Evolutionary conservation across 2,113 vertebrate genomes (phyloP).

Genomic region (Alaudala cheleensis): DNA sequence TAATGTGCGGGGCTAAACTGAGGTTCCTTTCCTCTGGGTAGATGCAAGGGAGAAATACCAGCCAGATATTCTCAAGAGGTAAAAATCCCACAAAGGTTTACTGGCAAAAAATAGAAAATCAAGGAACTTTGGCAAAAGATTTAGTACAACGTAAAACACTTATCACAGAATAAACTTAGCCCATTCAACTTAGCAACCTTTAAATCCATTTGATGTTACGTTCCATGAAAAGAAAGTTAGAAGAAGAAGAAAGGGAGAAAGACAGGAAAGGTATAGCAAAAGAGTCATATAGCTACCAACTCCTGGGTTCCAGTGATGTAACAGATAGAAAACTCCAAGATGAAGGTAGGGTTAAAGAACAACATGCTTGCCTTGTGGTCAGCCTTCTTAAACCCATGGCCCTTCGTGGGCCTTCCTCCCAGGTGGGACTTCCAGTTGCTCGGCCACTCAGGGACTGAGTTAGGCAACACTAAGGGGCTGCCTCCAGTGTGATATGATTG

Average conservation of each 20-base stretch:
- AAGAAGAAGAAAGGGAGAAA: background rate
- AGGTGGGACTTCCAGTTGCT: background rate
- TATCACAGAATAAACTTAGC: background rate
- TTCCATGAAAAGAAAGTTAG: background rate
- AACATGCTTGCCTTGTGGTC: background rate
- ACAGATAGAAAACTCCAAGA: background rate
- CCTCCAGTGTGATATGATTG: background rate
- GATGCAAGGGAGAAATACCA: background rate
- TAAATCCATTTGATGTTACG: background rate
- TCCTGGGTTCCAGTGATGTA: background rate
- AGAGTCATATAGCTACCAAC: background rate
- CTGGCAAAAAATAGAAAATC: background rate
- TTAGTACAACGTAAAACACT: background rate
- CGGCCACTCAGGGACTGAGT: background rate
- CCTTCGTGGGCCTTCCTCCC: background rate
- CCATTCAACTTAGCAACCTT: background rate
- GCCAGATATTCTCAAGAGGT: background rate
- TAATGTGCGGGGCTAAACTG: background rate
- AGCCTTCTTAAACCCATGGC: background rate
- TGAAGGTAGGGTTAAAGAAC: background rate
- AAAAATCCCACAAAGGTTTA: background rate
- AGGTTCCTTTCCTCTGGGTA: background rate
- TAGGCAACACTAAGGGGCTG: background rate
- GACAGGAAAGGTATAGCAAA: background rate
- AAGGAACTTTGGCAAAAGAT: background rate